Conservation (phyloP, 2,113 vertebrate species). For the Actinemys pallida region DNA sequence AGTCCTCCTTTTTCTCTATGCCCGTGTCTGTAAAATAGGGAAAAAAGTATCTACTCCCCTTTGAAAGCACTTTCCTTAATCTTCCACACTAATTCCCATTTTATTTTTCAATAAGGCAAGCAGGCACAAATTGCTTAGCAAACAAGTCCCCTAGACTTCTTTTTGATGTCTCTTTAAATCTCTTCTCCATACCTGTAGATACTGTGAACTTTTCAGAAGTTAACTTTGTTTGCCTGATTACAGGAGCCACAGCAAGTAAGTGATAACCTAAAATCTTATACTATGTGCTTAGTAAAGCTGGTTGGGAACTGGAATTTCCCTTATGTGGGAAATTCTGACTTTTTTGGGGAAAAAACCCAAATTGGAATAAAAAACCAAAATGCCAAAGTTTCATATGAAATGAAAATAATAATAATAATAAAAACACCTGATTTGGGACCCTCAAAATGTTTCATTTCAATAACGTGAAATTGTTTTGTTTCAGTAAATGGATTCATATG, state of each 20-base stretch:
- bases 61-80: background rate
- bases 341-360: background rate
- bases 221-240: background rate
- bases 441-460: background rate
- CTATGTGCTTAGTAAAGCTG: background rate
- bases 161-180: background rate
- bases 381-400: background rate
- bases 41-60: background rate
- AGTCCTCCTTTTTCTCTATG: constrained; percentile 59
- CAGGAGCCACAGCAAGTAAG: background rate
- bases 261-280: background rate
- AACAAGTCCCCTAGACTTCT: background rate
- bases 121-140: background rate
- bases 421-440: background rate
- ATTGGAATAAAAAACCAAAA: background rate
- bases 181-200: background rate
- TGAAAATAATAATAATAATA: background rate
- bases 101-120: background rate
- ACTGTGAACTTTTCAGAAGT: background rate
- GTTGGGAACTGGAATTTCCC: background rate
- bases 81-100: rapidly evolving
- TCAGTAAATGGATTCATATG: background rate
- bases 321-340: background rate
- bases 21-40: background rate
- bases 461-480: background rate